A percentile compares a stretch with the other conserved stretches of the same genome.
Evolutionary conservation across 1,140 invertebrate species (phyloP).

Genomic region (Drosophila setifemur): DNA sequence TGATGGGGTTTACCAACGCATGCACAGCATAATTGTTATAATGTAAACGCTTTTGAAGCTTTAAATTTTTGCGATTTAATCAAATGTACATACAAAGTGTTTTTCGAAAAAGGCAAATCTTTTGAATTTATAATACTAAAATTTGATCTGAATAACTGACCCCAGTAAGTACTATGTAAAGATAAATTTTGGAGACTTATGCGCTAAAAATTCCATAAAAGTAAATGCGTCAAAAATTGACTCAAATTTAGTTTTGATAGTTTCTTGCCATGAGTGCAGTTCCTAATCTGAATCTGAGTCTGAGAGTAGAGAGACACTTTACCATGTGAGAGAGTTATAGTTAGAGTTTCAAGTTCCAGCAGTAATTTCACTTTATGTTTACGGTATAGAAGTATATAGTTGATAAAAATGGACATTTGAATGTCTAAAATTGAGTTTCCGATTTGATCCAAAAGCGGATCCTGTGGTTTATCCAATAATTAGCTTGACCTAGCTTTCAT

Average conservation of each 20-base stretch:
- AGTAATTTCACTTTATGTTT: constrained; percentile 4
- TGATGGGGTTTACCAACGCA: constrained; percentile 42
- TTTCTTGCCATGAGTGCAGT: constrained; percentile 42
- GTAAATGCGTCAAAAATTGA: constrained; percentile 82
- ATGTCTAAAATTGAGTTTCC: constrained; percentile 29
- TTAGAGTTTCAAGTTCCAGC: constrained; percentile 24
- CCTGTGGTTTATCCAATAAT: constrained; percentile 18
- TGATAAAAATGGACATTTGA: constrained; percentile 40
- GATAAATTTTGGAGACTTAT: constrained; percentile 49
- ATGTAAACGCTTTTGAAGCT: constrained; percentile 67
- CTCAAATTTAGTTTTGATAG: constrained; percentile 68
- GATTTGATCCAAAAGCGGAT: constrained; percentile 60
- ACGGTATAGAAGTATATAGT: constrained; percentile 8
- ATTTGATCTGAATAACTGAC: constrained; percentile 54
- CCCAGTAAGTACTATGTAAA: constrained; percentile 52
- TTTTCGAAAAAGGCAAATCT: constrained; percentile 71
- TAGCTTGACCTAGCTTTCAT: constrained; percentile 12
- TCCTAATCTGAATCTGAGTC: constrained; percentile 11
- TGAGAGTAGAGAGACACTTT: constrained; percentile 37
- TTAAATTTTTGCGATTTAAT: constrained; percentile 65
- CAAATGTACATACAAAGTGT: constrained; percentile 66
- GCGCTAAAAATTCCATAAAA: constrained; percentile 66
- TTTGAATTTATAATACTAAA: constrained; percentile 61
- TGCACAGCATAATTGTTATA: constrained; percentile 51
- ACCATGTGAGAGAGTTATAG: no score